Percentiles rank a stretch among this genome's conserved stretches.
Evolutionary conservation across 2,888 invertebrate genomes (phyloP).

Genomic region (Orthonevra nobilis): DNA sequence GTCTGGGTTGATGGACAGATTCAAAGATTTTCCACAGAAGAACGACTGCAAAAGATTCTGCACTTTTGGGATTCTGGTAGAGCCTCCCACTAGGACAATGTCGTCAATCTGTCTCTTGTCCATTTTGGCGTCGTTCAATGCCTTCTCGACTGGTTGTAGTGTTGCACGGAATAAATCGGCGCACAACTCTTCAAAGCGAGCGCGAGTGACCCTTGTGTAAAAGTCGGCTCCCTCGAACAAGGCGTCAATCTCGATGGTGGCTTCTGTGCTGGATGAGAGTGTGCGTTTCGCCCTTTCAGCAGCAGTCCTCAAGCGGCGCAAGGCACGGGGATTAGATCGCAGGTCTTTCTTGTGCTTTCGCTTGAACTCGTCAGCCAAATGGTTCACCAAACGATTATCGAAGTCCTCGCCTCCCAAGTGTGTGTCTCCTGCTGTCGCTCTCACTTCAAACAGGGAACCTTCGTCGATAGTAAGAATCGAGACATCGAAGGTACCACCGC

Average conservation of each 20-base stretch:
- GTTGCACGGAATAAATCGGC: slow-evolving; percentile 86
- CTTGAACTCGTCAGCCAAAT: slow-evolving; percentile 92
- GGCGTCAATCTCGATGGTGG: slow-evolving; percentile 86
- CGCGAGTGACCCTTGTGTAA: slow-evolving; percentile 85
- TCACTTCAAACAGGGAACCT: slow-evolving; percentile 92
- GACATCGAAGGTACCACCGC: slow-evolving; percentile 95
- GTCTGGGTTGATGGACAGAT: slow-evolving; percentile 87
- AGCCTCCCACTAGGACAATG: slow-evolving; percentile 89
- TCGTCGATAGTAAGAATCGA: slow-evolving; percentile 96
- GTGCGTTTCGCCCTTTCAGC: slow-evolving; percentile 88
- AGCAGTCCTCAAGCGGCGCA: slow-evolving; percentile 85
- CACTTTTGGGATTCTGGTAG: slow-evolving; percentile 88
- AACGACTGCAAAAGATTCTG: slow-evolving; percentile 86
- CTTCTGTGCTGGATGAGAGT: slow-evolving; percentile 87
- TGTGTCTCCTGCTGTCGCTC: slow-evolving; percentile 94
- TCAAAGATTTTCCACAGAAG: slow-evolving; percentile 86
- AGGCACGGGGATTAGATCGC: slow-evolving; percentile 82
- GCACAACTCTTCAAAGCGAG: slow-evolving; percentile 87
- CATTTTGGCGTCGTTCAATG: slow-evolving; percentile 87
- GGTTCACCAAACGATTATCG: slow-evolving; percentile 91
- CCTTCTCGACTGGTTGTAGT: slow-evolving; percentile 87
- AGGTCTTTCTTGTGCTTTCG: slow-evolving; percentile 86
- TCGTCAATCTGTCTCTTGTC: slow-evolving; percentile 88
- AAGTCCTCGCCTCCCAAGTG: slow-evolving; percentile 95
- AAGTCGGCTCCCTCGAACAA: slow-evolving; percentile 86